Evolutionary conservation across 2,113 vertebrate species (phyloP).

Genomic region (Psilopsiagon aymara): DNA sequence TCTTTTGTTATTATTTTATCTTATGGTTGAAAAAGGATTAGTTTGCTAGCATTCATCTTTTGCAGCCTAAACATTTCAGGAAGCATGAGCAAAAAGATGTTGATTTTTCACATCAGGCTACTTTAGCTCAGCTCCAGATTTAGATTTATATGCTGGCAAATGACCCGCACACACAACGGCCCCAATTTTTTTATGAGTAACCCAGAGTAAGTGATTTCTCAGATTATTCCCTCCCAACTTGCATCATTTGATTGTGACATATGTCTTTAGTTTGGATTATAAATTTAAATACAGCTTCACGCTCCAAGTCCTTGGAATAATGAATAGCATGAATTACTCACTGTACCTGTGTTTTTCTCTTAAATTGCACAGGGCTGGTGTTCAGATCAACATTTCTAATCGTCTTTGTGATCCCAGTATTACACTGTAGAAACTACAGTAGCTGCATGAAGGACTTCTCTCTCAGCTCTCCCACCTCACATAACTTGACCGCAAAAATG

Average conservation of each 20-base stretch:
- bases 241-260: background rate
- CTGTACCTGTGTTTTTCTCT: background rate
- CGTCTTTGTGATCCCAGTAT: background rate
- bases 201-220: constrained; percentile 61
- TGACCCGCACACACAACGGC: background rate
- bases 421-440: background rate
- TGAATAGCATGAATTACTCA: background rate
- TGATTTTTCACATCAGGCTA: background rate
- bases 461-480: background rate
- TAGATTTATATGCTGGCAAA: background rate
- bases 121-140: background rate
- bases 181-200: constrained; percentile 40
- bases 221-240: constrained; percentile 42
- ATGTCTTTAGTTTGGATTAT: background rate
- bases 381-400: background rate
- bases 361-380: background rate
- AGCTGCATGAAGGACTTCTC: background rate
- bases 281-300: background rate
- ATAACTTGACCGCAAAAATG: background rate
- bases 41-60: constrained; percentile 12
- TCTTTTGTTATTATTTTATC: background rate
- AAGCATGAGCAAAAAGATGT: background rate
- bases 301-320: background rate
- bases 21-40: background rate
- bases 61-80: constrained; percentile 12